Conservation (phyloP, 2,888 invertebrate species). For the Muscina levida region DNA sequence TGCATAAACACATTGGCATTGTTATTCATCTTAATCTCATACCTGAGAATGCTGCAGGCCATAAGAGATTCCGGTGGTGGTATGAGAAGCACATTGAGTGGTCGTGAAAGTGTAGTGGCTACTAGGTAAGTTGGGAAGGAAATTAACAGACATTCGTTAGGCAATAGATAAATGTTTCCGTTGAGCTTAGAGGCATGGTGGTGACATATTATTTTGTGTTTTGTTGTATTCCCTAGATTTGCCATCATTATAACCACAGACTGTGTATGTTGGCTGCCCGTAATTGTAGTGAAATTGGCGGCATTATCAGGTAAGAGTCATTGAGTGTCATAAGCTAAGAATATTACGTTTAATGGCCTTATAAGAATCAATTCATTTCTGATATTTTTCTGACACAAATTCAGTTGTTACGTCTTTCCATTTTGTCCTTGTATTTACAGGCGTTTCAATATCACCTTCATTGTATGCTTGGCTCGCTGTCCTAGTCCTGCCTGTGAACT, state of each 20-base stretch:
- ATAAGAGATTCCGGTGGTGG: slow-evolving; percentile 82
- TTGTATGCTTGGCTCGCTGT: slow-evolving; percentile 84
- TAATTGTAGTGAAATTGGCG: slow-evolving; percentile 82
- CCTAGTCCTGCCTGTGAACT: slow-evolving; percentile 83
- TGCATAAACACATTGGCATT: slow-evolving; percentile 82
- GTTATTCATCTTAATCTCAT: slow-evolving; percentile 82
- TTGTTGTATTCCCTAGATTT: slow-evolving; percentile 75
- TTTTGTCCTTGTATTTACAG: slow-evolving; percentile 76
- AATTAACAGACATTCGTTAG: background rate
- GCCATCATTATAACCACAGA: slow-evolving; percentile 83
- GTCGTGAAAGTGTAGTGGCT: slow-evolving; percentile 82
- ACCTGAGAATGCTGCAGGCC: slow-evolving; percentile 82
- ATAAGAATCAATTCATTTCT: no score
- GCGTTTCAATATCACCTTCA: slow-evolving; percentile 81
- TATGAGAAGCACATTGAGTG: slow-evolving; percentile 82
- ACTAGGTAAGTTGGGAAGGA: slow-evolving; percentile 78
- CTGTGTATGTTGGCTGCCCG: slow-evolving; percentile 83
- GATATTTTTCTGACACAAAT: no score
- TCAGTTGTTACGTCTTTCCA: no score
- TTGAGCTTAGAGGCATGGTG: no score
- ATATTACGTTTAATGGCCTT: no score
- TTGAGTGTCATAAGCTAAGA: no score
- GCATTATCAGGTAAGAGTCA: slow-evolving; percentile 81
- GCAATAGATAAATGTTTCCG: no score
- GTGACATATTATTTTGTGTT: background rate